Base-by-base conservation (phyloP, 2,797 vertebrate species). In the Arnoldichthys spilopterus region DNA sequence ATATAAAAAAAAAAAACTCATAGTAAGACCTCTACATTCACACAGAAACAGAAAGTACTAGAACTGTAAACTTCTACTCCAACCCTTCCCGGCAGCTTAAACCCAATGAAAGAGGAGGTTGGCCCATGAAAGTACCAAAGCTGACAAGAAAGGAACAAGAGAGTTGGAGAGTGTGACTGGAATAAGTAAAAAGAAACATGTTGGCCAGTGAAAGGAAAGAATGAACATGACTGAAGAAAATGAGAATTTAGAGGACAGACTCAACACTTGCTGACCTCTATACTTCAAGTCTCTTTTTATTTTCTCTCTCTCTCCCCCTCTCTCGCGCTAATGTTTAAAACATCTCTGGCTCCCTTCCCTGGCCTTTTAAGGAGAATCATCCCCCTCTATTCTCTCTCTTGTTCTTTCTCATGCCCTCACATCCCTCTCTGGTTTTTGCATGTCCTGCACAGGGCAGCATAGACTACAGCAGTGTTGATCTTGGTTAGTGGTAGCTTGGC, bases 211-310 rank as follows among this genome's bases (percentile, higher is more conserved):
- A 5, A 79, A 22, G 64, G 9, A 72, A 68, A 64, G 47, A 69
- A 72, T 83, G 28, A 81, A 75, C 56, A 64, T 3, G n/a, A 28
- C 26, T 77, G 37, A 54, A 71, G 43, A 67, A 69, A 59, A 59
- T 40, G 43, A 72, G 26, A 76, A 82, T 40, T 70, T 34, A 67
- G 66, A 70, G 13, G 58, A 51, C 61, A 13, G 12, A 28, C 40
- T 43, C 15, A n/a, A 70, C 47, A 40, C 47, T 69, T 58, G 32
- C 32, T 26, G 54, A 68, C 78, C 67, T 72, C 64, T 77, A 64
- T 81, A 87, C 84, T 84, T 77, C 84, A 47, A 82, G 83, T 40
- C 64, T 68, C 49, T 64, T 84, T 84, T 76, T 73, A 70, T 82
- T 86, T 89, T 84, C 64, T 47, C 30, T 84, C 64, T 47, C 30